Percentiles rank a stretch among this genome's conserved stretches.
phyloP scores from a whole-genome alignment of 2,797 vertebrate genomes.

The Micrastur ruficollis region DNA sequence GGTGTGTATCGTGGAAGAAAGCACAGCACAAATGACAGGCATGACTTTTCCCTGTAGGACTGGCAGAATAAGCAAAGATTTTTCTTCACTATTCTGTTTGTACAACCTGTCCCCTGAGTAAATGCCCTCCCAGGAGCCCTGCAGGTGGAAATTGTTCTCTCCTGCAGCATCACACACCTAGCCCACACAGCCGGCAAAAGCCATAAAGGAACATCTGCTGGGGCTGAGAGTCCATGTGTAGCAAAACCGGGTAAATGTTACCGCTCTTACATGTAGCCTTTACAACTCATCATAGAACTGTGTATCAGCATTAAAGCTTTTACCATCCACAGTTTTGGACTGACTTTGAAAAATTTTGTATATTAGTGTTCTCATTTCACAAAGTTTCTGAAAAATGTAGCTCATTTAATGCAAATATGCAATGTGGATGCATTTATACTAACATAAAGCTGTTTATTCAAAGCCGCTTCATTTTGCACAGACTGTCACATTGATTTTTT shows the following conservation, averaged over 20 bases:
- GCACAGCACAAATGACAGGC: background rate
- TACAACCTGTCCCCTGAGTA: background rate
- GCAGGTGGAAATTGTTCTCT: background rate
- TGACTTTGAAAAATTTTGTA: background rate
- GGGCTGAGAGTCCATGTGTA: background rate
- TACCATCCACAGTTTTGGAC: background rate
- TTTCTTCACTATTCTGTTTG: background rate
- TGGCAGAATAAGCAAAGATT: background rate
- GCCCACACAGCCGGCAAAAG: background rate
- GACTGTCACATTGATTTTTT: constrained; percentile 10
- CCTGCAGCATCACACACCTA: background rate
- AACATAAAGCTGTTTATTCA: background rate
- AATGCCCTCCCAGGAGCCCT: background rate
- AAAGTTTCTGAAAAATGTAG: background rate
- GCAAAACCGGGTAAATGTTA: background rate
- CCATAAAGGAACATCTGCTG: background rate
- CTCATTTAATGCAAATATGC: background rate
- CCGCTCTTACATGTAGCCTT: background rate
- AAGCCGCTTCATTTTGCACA: background rate
- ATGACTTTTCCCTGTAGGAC: background rate
- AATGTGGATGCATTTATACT: background rate
- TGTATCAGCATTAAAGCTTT: background rate
- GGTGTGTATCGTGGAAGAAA: background rate
- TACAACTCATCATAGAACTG: background rate
- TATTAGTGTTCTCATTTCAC: background rate